Base-by-base conservation (phyloP, 2,113 vertebrate genomes). In the Ammodytes marinus region DNA sequence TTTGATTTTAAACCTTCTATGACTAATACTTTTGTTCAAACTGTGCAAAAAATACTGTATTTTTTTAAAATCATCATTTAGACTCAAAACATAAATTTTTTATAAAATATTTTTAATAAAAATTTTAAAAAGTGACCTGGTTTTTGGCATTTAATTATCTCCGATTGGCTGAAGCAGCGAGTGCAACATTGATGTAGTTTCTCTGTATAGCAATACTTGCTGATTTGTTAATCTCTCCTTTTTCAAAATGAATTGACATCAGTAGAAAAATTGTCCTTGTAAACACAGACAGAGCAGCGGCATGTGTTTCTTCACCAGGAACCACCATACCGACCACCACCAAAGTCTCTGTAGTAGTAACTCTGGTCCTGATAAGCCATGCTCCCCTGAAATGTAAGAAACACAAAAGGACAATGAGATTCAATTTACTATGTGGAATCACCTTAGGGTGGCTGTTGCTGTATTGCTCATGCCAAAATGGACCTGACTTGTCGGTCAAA, bases 341-440 rank as follows among this genome's bases (percentile, higher is more conserved):
- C 69, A 50, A 91, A 91, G 70, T 94, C 64, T 69, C 79, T 68
- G 49, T 95, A 95, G 90, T 94, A 95, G 89, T 88, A 93, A 50
- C 94, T 87, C 91, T 92, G 94, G 85, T 95, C 94, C 86, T 94
- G 94, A 93, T 95, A 92, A 69, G 93, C 91, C 67, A 69, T 73
- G 81, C 93, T 95, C 96, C 96, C 96, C 96, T 97, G 87, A 83
- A 95, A 92, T 8, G 39, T 35, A 85, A 80, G 69, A 2, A 37
- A 79, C n/a, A 57, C 1, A 50, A 55, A 54, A 43, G 43, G 3
- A 72, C 9, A 52, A 19, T n/a, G 35, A 45, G 37, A 53, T 63
- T 27, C 14, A 4, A 6, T 67, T 70, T 12, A 13, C 1, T 17
- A 3, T 19, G 3, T 40, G 52, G n/a, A 64, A 66, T 27, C 53